Conservation (phyloP, 2,888 invertebrate genomes). For the Torymus aiolomorphi region DNA sequence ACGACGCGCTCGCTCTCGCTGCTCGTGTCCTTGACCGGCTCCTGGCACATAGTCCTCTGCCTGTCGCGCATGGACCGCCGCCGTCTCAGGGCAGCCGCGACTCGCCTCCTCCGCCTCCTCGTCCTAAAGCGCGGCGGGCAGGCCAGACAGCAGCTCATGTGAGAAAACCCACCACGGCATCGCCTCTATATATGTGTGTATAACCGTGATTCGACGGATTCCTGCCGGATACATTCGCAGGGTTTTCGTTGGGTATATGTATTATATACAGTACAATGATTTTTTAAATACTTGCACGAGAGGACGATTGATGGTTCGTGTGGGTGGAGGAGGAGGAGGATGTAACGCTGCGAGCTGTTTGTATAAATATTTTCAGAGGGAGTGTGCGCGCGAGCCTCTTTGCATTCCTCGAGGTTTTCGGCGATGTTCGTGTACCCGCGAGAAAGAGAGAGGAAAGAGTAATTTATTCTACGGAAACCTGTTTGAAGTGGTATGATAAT, state of each 20-base stretch:
- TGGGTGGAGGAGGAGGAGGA: too few relatives aligned
- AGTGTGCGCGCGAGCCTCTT: too few relatives aligned
- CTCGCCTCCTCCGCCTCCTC: neutral
- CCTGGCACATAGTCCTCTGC: conserved; percentile 7
- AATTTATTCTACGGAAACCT: neutral
- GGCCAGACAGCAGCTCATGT: conserved; percentile 24
- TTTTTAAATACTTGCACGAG: neutral
- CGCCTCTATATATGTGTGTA: neutral
- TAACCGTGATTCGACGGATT: conserved; percentile 24
- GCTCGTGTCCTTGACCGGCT: conserved; percentile 57
- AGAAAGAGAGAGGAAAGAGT: neutral
- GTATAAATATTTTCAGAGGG: too few relatives aligned
- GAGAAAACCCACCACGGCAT: conserved; percentile 1
- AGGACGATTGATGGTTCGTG: too few relatives aligned
- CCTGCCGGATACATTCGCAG: neutral
- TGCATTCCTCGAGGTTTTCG: too few relatives aligned
- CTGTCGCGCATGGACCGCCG: conserved; percentile 56
- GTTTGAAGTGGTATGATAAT: neutral
- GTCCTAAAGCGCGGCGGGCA: too few relatives aligned
- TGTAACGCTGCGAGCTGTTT: too few relatives aligned
- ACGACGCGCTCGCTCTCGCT: conserved; percentile 69
- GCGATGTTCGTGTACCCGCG: too few relatives aligned
- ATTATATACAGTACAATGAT: neutral
- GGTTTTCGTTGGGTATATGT: neutral
- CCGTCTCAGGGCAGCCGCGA: conserved; percentile 6